Evolutionary conservation across 2,888 invertebrate genomes (phyloP).

Genomic region (Thymelicus sylvestris): DNA sequence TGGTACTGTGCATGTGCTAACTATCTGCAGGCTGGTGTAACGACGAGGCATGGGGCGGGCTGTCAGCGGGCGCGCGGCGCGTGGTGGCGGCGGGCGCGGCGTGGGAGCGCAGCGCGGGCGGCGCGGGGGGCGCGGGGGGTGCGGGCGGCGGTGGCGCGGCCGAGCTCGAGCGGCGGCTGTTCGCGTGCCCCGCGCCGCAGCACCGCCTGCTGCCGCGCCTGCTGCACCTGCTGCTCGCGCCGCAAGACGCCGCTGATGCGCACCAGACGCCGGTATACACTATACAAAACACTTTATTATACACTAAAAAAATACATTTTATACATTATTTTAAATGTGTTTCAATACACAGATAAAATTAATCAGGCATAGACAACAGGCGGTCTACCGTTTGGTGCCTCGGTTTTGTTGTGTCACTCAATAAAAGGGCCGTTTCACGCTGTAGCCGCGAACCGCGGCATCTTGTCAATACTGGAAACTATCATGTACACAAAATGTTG

Average conservation of each 20-base stretch:
- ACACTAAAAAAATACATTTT: no score
- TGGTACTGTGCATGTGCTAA: no score
- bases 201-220: slow-evolving; percentile 78
- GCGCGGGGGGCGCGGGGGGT: slow-evolving; percentile 55
- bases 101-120: slow-evolving; percentile 69
- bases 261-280: slow-evolving; percentile 37
- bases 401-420: no score
- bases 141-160: slow-evolving; percentile 48
- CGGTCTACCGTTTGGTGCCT: no score
- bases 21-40: neutral
- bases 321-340: no score
- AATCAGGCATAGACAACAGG: no score
- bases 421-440: no score
- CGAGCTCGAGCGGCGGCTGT: slow-evolving; percentile 72
- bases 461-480: no score
- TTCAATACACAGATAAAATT: no score
- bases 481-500: no score
- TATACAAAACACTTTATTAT: no score
- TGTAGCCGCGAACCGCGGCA: no score
- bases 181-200: slow-evolving; percentile 73
- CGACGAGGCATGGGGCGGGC: slow-evolving; percentile 50
- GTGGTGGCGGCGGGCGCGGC: slow-evolving; percentile 73
- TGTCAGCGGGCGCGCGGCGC: slow-evolving; percentile 66
- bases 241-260: slow-evolving; percentile 44
- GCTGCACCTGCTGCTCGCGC: slow-evolving; percentile 67